Evolutionary conservation across 2,113 vertebrate species (phyloP).

Genomic region (Excalfactoria chinensis): DNA sequence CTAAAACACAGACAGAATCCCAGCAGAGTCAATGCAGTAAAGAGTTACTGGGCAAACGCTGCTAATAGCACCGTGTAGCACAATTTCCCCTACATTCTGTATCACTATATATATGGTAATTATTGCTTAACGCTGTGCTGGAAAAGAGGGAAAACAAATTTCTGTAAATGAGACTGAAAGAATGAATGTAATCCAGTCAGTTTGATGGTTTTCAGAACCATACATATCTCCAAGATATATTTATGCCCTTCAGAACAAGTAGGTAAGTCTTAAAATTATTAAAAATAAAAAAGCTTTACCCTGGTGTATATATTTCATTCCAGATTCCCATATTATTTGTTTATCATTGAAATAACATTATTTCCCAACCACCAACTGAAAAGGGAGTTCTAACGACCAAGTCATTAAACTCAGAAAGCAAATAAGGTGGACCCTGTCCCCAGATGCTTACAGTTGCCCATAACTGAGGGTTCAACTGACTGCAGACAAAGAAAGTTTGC

Average conservation of each 20-base stretch:
- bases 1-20: conserved; percentile 32
- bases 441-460: neutral
- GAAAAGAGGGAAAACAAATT: conserved; percentile 14
- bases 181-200: neutral
- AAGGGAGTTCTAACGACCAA: neutral
- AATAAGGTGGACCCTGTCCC: neutral
- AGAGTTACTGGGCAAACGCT: conserved; percentile 49
- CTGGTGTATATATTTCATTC: neutral
- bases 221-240: neutral
- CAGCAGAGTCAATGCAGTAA: conserved; percentile 38
- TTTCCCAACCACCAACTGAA: neutral
- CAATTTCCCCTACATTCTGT: conserved; percentile 23
- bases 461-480: neutral
- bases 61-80: conserved; percentile 53
- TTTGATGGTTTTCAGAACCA: neutral
- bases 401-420: neutral
- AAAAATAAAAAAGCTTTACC: neutral
- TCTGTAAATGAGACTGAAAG: neutral
- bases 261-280: neutral
- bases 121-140: conserved; percentile 36
- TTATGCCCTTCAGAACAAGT: neutral
- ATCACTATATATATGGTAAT: conserved; percentile 40
- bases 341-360: neutral
- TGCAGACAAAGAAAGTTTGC: neutral
- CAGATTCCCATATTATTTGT: neutral